Evolutionary conservation across 2,888 invertebrate genomes (phyloP), one percentile per base, ranked within the genome.

Genomic region (Cylindroiulus punctatus): DNA sequence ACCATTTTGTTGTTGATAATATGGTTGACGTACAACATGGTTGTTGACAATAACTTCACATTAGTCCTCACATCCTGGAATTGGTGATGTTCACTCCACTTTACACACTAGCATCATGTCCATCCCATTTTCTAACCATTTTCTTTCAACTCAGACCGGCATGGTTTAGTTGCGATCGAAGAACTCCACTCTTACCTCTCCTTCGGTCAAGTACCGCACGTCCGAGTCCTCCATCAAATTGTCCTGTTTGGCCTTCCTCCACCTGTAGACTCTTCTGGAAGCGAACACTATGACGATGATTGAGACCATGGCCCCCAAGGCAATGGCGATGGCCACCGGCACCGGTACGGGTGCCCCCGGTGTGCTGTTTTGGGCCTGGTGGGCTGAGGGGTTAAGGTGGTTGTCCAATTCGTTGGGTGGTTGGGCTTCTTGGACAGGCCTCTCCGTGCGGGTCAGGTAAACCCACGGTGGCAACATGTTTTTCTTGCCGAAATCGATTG

Each of bases 191-290:
- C 83, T 82, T 32, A 87, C 90, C 88, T 93, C 93, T 87, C 93
- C 93, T 40, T 92, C 91, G 0, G 93, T 92, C 81, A 93, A 90
- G 89, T 92, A 93, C 87, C 93, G 89, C 0, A 93, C 93, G 88
- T 93, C 93, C 85, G 93, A 93, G 88, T 92, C 92, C 44, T 92
- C 92, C 42, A 88, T 88, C 84, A 89, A 52, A 32, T 44, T 52
- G 7, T 86, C 87, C 30, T 86, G 85, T n/a, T 40, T 32, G 19
- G 22, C 19, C 81, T 86, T 84, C 5, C 84, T n/a, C 83, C 84
- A 52, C n/a, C n/a, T 42, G 81, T 47, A 47, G 32, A 40, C 81
- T 40, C 81, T 76, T 14, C 42, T 32, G 17, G 40, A 4, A n/a
- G 52, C 30, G 52, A 87, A 86, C 32, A 47, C 81, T 22, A 81